Base-by-base conservation (phyloP, 2,797 vertebrate species). In the Malacoctenus gilli region DNA sequence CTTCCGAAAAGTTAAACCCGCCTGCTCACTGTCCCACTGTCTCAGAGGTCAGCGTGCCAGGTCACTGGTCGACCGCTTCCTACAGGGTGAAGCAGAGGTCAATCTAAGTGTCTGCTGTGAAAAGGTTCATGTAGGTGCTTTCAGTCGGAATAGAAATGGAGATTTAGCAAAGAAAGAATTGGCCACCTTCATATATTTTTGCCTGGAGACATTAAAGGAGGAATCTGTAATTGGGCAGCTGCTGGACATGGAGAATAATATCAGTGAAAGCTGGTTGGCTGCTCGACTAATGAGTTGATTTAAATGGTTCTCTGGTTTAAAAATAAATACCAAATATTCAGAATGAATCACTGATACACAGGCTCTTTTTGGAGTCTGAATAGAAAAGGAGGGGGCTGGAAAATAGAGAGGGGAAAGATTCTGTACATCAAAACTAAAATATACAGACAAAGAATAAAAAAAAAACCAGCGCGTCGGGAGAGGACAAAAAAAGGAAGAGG, bases 21-120 rank as follows among this genome's bases (percentile, higher is more conserved):
- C 88, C 87, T 79, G 90, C 88, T 88, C 90, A 88, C 77, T 90
- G 85, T 79, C 93, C 93, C 93, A 95, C 71, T 94, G 93, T 92
- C 94, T 92, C 93, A 85, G 90, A 89, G 90, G 93, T 91, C 89
- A 91, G 86, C 76, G 84, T 89, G 89, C 73, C 92, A 82, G 84
- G 91, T 90, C 86, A 89, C 30, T 58, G 82, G 74, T 15, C 73
- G 73, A 51, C 60, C 37, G 72, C 47, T 74, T 68, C 65, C 58
- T 59, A 37, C 5, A 0, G 4, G 46, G 58, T 59, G 59, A 72
- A 16, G 30, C 31, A 18, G 14, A 42, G 44, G 19, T 1, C 23
- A 10, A 23, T 44, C 6, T 47, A 34, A 50, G 42, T 59, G 46
- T 18, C 14, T 32, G 21, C 20, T 19, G 39, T 52, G 28, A 37